Percentiles rank a stretch among this genome's conserved stretches.
Conservation (phyloP, 2,888 invertebrate species). For the Eupeodes luniger region DNA sequence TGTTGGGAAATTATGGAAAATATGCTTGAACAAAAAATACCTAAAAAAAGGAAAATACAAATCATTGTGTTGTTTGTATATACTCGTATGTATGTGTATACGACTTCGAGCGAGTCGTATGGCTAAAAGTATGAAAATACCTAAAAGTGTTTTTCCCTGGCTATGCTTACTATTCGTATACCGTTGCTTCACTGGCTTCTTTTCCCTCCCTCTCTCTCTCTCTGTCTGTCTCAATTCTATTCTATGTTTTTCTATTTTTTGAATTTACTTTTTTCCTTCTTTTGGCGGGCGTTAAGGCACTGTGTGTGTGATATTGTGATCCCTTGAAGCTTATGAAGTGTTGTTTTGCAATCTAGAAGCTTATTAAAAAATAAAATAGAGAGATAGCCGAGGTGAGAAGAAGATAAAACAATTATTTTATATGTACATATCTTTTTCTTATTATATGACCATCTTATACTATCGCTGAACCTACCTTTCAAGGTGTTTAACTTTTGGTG, state of each 20-base stretch:
- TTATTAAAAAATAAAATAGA: slow-evolving; percentile 19
- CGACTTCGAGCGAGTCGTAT: neutral
- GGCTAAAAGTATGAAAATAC: neutral
- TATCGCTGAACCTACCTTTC: neutral
- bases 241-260: neutral
- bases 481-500: neutral
- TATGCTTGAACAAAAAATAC: slow-evolving; percentile 16
- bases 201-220: neutral
- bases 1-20: slow-evolving; percentile 44
- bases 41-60: slow-evolving; percentile 9
- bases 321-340: slow-evolving; percentile 37
- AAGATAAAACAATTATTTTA: slow-evolving; percentile 27
- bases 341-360: slow-evolving; percentile 34
- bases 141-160: slow-evolving; percentile 1
- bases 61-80: neutral
- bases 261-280: neutral
- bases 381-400: slow-evolving; percentile 8
- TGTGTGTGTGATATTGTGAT: neutral
- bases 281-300: no score
- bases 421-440: neutral
- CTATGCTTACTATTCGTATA: neutral
- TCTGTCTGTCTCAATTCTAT: neutral
- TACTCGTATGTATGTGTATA: neutral
- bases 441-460: neutral
- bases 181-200: slow-evolving; percentile 9